Conservation (phyloP, 2,113 vertebrate species). For the Cheilinus undulatus region DNA sequence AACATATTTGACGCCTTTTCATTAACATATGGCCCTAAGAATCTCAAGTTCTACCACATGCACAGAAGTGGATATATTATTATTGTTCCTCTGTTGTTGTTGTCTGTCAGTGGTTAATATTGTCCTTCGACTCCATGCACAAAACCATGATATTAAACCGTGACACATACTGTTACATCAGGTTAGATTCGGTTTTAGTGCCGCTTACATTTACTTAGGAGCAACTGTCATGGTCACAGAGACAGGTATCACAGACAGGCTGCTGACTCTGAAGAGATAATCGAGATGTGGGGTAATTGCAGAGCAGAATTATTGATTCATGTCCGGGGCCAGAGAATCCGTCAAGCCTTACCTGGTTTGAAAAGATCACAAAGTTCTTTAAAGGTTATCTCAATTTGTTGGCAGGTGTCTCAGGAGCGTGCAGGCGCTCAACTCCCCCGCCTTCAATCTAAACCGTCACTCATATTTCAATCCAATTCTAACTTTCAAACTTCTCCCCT, state of each 20-base stretch:
- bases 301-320: slow-evolving; percentile 41
- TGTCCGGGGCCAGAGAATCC: slow-evolving; percentile 10
- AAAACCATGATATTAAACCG: too few species aligned
- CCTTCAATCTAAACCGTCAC: slow-evolving; percentile 25
- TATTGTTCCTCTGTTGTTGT: too few species aligned
- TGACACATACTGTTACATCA: too few species aligned
- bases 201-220: not conserved
- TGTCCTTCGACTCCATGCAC: too few species aligned
- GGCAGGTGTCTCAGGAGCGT: slow-evolving; percentile 24
- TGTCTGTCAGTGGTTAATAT: too few species aligned
- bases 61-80: too few species aligned
- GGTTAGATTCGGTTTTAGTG: too few species aligned
- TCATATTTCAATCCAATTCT: slow-evolving; percentile 37
- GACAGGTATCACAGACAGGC: not conserved
- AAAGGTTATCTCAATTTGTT: slow-evolving; percentile 55
- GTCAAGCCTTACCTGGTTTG: slow-evolving; percentile 30
- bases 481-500: slow-evolving; percentile 47
- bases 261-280: slow-evolving; percentile 37
- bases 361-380: slow-evolving; percentile 42
- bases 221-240: not conserved
- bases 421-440: not conserved
- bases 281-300: slow-evolving; percentile 51
- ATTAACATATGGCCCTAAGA: too few species aligned
- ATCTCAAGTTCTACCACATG: too few species aligned
- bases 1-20: too few species aligned